Evolutionary conservation across 2,888 invertebrate genomes (phyloP).

Genomic region (Zaprionus obscuricornis): DNA sequence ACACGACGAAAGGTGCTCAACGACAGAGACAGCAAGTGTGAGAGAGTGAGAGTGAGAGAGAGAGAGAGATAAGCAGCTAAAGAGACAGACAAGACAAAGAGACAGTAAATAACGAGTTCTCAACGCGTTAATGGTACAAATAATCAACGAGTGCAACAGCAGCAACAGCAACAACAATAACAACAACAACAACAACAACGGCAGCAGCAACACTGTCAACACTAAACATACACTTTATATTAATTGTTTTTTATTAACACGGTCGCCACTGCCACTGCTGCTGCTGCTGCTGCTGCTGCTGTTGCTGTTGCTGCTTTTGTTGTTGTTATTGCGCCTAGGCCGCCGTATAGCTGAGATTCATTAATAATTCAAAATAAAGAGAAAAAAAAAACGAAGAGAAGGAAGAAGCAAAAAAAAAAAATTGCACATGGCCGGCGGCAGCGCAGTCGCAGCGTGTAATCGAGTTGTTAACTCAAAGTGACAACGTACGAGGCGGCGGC

Average conservation of each 20-base stretch:
- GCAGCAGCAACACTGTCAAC: constrained; percentile 68
- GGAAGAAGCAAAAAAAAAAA: no score
- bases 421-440: constrained; percentile 75
- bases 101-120: constrained; percentile 65
- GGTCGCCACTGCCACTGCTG: constrained; percentile 29
- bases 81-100: constrained; percentile 1
- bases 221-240: constrained; percentile 76
- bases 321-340: constrained; percentile 23
- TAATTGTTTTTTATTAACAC: constrained; percentile 75
- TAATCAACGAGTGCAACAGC: constrained; percentile 68
- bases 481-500: constrained; percentile 60
- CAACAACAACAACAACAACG: constrained; percentile 35
- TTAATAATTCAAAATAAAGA: constrained; percentile 79
- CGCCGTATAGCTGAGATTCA: constrained; percentile 67
- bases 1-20: constrained; percentile 52
- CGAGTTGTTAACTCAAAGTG: constrained; percentile 80
- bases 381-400: no score
- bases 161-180: constrained; percentile 29
- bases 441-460: constrained; percentile 72
- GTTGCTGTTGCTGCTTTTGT: constrained; percentile 7
- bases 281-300: constrained; percentile 25
- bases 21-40: no score
- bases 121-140: constrained; percentile 74
- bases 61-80: constrained; percentile 6
- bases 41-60: constrained; percentile 22